Evolutionary conservation across 1,140 invertebrate genomes (phyloP).

Genomic region (Samia ricini): DNA sequence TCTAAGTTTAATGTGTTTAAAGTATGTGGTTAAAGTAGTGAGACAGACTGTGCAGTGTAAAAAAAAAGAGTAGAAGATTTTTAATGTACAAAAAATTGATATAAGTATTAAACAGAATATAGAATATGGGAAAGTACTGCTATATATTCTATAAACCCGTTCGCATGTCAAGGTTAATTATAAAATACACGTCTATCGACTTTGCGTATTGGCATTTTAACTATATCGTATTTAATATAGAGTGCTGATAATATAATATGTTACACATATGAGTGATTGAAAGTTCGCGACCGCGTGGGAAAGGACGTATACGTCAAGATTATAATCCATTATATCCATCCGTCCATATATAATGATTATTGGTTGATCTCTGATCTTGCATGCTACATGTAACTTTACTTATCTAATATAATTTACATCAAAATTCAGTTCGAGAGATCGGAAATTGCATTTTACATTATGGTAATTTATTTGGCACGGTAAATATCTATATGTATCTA

Average conservation of each 20-base stretch:
- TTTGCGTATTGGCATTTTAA: conserved; percentile 62
- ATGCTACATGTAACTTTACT: conserved; percentile 13
- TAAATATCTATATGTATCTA: too few species aligned
- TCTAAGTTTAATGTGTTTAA: too few species aligned
- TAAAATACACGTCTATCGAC: conserved; percentile 37
- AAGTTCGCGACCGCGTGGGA: conserved; percentile 57
- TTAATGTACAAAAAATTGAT: too few species aligned
- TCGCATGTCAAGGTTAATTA: conserved; percentile 56
- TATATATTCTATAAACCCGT: conserved; percentile 15
- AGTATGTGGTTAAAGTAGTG: too few species aligned
- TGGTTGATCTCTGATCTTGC: conserved; percentile 40
- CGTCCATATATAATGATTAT: too few species aligned
- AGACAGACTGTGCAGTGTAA: too few species aligned
- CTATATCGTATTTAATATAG: conserved; percentile 45
- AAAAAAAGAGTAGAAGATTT: too few species aligned
- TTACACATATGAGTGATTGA: conserved; percentile 45
- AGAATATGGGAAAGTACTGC: conserved; percentile 8
- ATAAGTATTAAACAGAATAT: too few species aligned
- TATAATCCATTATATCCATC: too few species aligned
- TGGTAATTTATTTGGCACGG: too few species aligned
- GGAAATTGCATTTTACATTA: too few species aligned
- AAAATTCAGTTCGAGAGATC: neutral
- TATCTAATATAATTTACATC: neutral
- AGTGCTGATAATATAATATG: conserved; percentile 34
- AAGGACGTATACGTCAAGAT: conserved; percentile 42